phyloP scores from a whole-genome alignment of 2,113 vertebrate genomes.

The Rafetus swinhoei region DNA sequence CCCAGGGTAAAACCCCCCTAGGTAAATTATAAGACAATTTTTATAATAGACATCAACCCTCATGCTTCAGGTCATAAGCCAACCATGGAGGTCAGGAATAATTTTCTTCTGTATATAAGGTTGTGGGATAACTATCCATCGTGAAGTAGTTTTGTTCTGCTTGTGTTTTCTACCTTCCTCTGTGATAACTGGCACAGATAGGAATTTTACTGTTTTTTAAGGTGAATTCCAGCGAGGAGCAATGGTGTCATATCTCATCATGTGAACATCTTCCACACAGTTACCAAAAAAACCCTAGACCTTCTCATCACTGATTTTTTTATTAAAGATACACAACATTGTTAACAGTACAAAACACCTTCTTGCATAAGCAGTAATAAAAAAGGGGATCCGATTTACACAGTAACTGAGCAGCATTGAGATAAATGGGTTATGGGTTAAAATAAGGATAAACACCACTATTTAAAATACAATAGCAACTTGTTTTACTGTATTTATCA shows the following conservation, averaged over 20 bases:
- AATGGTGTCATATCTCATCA: neutral
- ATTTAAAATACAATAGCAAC: neutral
- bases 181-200: rapidly evolving
- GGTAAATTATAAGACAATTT: neutral
- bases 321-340: neutral
- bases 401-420: neutral
- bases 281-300: rapidly evolving
- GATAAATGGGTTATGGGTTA: neutral
- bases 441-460: neutral
- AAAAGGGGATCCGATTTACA: neutral
- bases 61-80: rapidly evolving
- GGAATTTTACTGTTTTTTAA: neutral
- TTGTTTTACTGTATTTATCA: neutral
- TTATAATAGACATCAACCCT: neutral
- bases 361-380: rapidly evolving
- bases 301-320: neutral
- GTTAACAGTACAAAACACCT: neutral
- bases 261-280: neutral
- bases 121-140: neutral
- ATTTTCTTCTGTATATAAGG: rapidly evolving
- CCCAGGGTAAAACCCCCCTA: neutral
- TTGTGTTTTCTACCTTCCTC: neutral
- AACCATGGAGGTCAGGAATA: neutral
- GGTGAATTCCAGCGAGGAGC: neutral
- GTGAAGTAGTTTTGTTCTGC: neutral